Base-by-base conservation (phyloP, 2,113 vertebrate genomes). In the Clarias macrocephalus region DNA sequence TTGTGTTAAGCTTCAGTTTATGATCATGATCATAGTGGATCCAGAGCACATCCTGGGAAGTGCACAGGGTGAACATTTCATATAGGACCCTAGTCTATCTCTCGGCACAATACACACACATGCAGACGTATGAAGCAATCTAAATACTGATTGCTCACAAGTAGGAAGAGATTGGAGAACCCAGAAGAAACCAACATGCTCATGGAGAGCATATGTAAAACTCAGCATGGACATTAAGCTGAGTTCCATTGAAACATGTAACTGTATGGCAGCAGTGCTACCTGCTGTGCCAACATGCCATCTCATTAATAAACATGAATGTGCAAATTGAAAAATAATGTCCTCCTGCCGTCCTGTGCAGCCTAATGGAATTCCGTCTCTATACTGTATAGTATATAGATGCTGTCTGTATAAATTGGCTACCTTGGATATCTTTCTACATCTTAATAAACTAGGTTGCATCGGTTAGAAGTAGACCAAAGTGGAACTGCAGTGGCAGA, bases 291-390 rank as follows among this genome's bases (percentile, higher is more conserved):
- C 52, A 54, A 56, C 72, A 77, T 54, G 23, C 48, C 12, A 15
- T 16, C 28, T 80, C 77, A 80, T 80, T 80, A 80, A 80, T 80
- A 59, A 59, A 57, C 77, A 80, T 80, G 54, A 57, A 80, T 59
- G 59, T 80, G 77, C 77, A 57, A 59, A 80, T 57, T 80, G 9
- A 37, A 33, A 80, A 52, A 5, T 54, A 7, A 56, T 57, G 52
- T 30, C 76, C 42, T 76, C 5, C 48, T 52, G 72, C 37, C 72
- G 52, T 76, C 37, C 21, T 52, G 73, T 48, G 37, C 5, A 23
- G 18, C 9, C 37, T 48, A 23, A 54, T n/a, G n/a, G 25, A 52
- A 54, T n/a, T 13, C 21, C 15, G 73, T 76, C 21, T 52, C 11
- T 52, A 76, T 54, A 54, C 11, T 52, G 54, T 54, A 54, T n/a